Conservation (phyloP, 2,113 vertebrate genomes). For the Brienomyrus brachyistius region DNA sequence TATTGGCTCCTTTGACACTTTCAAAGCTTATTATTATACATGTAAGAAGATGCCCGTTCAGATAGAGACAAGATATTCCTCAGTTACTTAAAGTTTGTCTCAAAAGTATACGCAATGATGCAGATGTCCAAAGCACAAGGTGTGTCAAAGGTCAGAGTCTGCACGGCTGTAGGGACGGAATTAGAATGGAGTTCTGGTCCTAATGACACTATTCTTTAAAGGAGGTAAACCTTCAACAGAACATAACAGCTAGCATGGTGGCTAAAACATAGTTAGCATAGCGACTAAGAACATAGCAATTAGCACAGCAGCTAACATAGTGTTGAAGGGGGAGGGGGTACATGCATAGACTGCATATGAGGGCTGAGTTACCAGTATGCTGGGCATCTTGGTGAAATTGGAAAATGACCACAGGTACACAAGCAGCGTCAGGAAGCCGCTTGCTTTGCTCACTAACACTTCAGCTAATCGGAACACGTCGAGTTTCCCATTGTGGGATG, state of each 20-base stretch:
- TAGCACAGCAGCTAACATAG: neutral
- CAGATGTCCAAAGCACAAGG: neutral
- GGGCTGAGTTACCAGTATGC: neutral
- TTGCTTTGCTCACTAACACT: conserved; percentile 25
- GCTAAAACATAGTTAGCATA: neutral
- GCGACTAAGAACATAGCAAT: neutral
- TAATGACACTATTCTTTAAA: no score
- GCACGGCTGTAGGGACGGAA: neutral
- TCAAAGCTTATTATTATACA: conserved; percentile 39
- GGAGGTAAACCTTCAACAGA: neutral
- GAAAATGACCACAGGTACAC: conserved; percentile 7
- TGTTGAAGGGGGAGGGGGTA: neutral
- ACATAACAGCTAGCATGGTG: neutral
- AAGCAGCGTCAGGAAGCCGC: conserved; percentile 23
- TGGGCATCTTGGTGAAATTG: neutral
- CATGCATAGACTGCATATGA: neutral
- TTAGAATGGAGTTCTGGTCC: neutral
- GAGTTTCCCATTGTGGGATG: conserved; percentile 29
- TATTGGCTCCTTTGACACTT: conserved; percentile 56
- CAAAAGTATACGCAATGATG: neutral
- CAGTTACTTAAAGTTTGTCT: neutral
- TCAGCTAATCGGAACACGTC: conserved; percentile 38
- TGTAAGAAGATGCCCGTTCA: neutral
- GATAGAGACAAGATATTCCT: neutral
- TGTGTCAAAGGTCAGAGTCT: neutral